Conservation (phyloP, 2,888 invertebrate species). For the Amblyjoppa proteus region DNA sequence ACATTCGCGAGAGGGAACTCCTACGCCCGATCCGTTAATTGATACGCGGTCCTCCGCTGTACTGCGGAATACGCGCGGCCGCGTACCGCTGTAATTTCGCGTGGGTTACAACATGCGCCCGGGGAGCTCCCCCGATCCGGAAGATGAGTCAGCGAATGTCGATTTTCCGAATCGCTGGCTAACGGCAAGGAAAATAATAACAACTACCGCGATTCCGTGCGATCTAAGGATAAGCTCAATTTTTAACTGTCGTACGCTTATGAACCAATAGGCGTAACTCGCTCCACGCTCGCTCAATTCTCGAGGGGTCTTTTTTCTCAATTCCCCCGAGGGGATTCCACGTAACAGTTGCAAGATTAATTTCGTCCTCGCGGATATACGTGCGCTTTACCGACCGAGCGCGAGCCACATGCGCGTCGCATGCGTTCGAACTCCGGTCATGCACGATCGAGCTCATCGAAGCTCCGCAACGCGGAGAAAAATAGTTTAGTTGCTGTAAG, state of each 20-base stretch:
- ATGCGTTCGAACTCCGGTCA: not conserved
- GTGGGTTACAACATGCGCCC: conserved; percentile 9
- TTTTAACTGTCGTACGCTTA: not conserved
- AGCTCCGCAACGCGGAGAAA: not conserved
- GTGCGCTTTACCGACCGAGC: not conserved
- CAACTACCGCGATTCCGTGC: not conserved
- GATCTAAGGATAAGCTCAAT: not conserved
- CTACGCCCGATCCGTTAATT: conserved; percentile 69
- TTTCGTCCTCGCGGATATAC: not conserved
- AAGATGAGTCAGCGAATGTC: not conserved
- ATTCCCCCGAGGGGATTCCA: not conserved
- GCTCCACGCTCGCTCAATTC: not conserved
- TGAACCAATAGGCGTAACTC: not conserved
- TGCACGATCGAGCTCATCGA: not conserved
- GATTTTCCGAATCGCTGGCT: not conserved
- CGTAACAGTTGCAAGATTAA: not conserved
- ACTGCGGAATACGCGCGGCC: conserved; percentile 56
- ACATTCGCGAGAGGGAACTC: conserved; percentile 53
- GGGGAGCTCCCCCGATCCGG: not conserved
- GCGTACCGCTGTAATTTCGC: conserved; percentile 16
- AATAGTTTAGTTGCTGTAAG: no score
- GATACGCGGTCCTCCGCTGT: conserved; percentile 66
- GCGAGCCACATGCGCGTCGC: not conserved
- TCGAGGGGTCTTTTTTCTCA: not conserved
- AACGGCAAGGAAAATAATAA: not conserved